phyloP scores from a whole-genome alignment of 1,140 invertebrate genomes.

The Centruroides vittatus region DNA sequence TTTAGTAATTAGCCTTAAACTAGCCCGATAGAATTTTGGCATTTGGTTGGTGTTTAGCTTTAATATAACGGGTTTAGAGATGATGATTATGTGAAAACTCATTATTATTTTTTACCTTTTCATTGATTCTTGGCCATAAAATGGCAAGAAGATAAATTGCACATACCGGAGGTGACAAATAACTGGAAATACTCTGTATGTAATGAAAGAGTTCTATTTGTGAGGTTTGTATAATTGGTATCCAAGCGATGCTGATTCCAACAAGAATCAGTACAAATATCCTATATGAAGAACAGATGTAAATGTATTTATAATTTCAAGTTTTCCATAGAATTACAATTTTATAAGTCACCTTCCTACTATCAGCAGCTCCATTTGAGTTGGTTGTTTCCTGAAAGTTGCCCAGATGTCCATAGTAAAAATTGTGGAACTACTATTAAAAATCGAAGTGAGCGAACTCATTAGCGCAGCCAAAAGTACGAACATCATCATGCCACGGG shows the following conservation, averaged over 20 bases:
- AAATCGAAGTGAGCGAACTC: constrained; percentile 39
- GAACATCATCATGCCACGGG: constrained; percentile 35
- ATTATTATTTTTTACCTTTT: constrained; percentile 32
- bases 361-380: constrained; percentile 31
- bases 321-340: no score
- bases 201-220: constrained; percentile 39
- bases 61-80: no score
- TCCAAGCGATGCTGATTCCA: constrained; percentile 34
- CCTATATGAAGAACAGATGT: no score
- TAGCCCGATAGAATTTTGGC: no score
- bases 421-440: constrained; percentile 37
- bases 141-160: constrained; percentile 36
- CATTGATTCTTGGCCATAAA: constrained; percentile 33
- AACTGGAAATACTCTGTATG: constrained; percentile 36
- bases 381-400: constrained; percentile 26
- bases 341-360: constrained; percentile 31
- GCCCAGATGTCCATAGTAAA: constrained; percentile 41
- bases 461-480: constrained; percentile 40
- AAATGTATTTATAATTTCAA: no score
- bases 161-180: constrained; percentile 37
- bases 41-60: no score
- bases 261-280: constrained; percentile 35
- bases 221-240: constrained; percentile 35
- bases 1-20: no score
- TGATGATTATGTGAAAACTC: no score